These are phyloP conservation scores for Hystrix cristata DNA, from an alignment of 2,113 vertebrate genomes.

Conservation along the genomic window DNA sequence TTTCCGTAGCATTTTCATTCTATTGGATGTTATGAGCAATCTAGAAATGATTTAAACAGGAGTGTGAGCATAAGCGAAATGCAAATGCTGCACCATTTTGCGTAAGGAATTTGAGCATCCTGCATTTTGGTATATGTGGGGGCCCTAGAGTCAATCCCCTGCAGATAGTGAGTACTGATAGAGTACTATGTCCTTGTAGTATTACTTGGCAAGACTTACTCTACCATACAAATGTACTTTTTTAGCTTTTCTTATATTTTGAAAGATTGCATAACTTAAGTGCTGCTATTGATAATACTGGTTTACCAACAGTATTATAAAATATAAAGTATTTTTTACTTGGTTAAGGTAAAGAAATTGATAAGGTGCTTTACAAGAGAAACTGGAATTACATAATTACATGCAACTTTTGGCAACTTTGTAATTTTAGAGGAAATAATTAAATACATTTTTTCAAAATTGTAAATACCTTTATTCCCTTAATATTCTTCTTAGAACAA, in stretches of 20 bases:
- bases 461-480: background rate
- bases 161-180: background rate
- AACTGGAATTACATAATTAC: slow-evolving; percentile 32
- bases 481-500: background rate
- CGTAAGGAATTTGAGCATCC: background rate
- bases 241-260: background rate
- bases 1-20: background rate
- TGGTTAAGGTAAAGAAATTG: background rate
- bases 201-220: background rate
- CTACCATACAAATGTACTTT: background rate
- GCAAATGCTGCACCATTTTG: background rate
- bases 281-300: background rate
- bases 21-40: background rate
- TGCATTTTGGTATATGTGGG: background rate
- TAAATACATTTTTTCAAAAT: background rate
- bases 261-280: background rate
- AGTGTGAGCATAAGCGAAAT: background rate
- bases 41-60: background rate
- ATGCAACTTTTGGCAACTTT: background rate
- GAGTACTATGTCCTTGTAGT: background rate
- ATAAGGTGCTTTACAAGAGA: background rate
- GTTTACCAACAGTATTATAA: background rate
- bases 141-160: background rate
- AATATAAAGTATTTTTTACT: background rate
- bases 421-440: slow-evolving; percentile 3